A percentile compares a stretch with the other conserved stretches of the same genome.
phyloP scores from a whole-genome alignment of 2,888 invertebrate genomes.

The Physocephala rufipes region DNA sequence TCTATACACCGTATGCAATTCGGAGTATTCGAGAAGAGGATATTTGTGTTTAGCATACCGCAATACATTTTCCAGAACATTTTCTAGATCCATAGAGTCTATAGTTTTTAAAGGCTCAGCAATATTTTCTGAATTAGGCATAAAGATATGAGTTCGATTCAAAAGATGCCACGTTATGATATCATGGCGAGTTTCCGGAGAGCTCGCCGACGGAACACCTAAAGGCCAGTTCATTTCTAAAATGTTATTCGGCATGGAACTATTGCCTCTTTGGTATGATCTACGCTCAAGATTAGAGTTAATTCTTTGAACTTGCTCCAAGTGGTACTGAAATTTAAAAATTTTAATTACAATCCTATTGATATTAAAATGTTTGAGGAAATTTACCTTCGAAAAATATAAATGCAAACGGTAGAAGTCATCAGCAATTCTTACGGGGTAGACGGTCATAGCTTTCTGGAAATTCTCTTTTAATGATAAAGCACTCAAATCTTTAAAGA shows the following conservation, averaged over 20 bases:
- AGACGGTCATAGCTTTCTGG: slow-evolving; percentile 71
- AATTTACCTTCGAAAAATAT: slow-evolving; percentile 73
- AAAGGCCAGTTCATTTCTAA: slow-evolving; percentile 77
- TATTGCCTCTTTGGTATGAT: slow-evolving; percentile 64
- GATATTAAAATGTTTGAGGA: neutral
- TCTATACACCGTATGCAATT: slow-evolving; percentile 76
- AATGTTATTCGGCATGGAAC: slow-evolving; percentile 68
- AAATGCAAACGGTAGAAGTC: slow-evolving; percentile 78
- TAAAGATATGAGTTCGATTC: slow-evolving; percentile 83
- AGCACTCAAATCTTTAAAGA: slow-evolving; percentile 67
- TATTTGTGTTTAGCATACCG: slow-evolving; percentile 68
- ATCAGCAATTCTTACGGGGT: slow-evolving; percentile 72
- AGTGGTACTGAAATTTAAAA: slow-evolving; percentile 62
- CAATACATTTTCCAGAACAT: slow-evolving; percentile 68
- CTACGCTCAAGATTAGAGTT: slow-evolving; percentile 61
- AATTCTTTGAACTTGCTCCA: slow-evolving; percentile 64
- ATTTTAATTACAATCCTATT: neutral
- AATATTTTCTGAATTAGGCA: slow-evolving; percentile 81
- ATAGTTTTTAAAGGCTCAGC: slow-evolving; percentile 73
- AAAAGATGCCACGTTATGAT: slow-evolving; percentile 87
- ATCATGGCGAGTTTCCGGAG: slow-evolving; percentile 80
- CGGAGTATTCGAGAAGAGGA: slow-evolving; percentile 68
- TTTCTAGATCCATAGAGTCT: slow-evolving; percentile 75
- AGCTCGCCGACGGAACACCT: slow-evolving; percentile 74
- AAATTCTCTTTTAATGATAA: slow-evolving; percentile 66